Base-by-base conservation (phyloP, 2,888 invertebrate genomes). In the Torymus tubicola region DNA sequence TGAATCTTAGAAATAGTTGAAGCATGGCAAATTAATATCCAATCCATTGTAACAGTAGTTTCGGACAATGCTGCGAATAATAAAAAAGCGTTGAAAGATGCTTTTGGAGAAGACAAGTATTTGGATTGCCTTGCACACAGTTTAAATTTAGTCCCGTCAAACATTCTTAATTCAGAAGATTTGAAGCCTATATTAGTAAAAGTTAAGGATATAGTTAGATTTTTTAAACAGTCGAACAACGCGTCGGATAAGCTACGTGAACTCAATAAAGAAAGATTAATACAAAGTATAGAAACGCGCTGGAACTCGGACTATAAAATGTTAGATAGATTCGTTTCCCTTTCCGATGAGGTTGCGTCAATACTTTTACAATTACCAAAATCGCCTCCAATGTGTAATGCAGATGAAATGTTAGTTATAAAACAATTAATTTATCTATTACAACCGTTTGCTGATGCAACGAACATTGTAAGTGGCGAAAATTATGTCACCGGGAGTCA, bases 41-140 rank as follows among this genome's bases (percentile, higher is more conserved):
- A 64, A 16, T 64, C 64, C 10, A 42, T 64, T 16, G 16, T 64
- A 14, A 42, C 64, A 42, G 64, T 64, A 8, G 64, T 64, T n/a
- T 18, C 42, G 11, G 64, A 64, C 14, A 64, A 64, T 21, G 67
- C 55, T 21, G 67, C 67, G 2, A 67, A 67, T 24, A 67, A 2
- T 67, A 67, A 55, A 67, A 67, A 67, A 53, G 55, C 67, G 10
- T 12, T 63, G 5, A 31, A 63, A 16, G 67, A 68, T 11, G 53
- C 53, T 12, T 68, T 53, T 55, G 67, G 67, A 14, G 14, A 53
- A 21, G 67, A 68, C 8, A 24, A 24, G 24, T 24, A 24, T 24
- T 24, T 24, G 24, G 24, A 24, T 24, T 24, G 24, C 24, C 24
- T 68, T 5, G 67, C 55, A 8, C 55, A 68, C 2, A 53, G 21